phyloP scores from a whole-genome alignment of 2,113 vertebrate genomes.

The Osmerus mordax region DNA sequence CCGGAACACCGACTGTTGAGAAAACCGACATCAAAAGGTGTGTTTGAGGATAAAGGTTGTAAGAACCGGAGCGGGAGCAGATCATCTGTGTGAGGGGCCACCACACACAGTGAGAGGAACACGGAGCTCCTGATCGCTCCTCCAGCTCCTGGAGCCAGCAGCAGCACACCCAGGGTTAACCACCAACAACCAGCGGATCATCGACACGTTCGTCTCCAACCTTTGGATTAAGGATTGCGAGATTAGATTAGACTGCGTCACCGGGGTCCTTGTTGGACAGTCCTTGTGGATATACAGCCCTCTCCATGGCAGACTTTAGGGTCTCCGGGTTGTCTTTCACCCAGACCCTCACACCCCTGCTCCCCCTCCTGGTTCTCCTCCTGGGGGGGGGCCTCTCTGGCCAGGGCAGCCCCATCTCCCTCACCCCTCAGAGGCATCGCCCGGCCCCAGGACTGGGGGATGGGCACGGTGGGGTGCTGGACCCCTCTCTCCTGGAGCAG shows the following conservation, averaged over 20 bases:
- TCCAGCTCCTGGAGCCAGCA: neutral
- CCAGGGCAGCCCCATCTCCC: slow-evolving; percentile 79
- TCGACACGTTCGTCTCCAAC: neutral
- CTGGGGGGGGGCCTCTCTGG: slow-evolving; percentile 63
- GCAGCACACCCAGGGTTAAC: slow-evolving; percentile 12
- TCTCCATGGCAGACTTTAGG: slow-evolving; percentile 64
- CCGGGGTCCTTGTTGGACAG: slow-evolving; percentile 21
- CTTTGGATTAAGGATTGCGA: neutral
- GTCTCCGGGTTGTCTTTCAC: slow-evolving; percentile 56
- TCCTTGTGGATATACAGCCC: slow-evolving; percentile 36
- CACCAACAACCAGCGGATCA: slow-evolving; percentile 20
- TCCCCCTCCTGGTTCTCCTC: slow-evolving; percentile 49
- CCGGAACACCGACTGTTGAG: slow-evolving; percentile 73
- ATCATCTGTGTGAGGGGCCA: slow-evolving; percentile 53
- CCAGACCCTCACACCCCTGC: slow-evolving; percentile 51
- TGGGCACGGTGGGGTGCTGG: slow-evolving; percentile 80
- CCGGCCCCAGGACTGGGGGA: slow-evolving; percentile 74
- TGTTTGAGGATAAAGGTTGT: slow-evolving; percentile 68
- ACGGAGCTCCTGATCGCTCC: slow-evolving; percentile 19
- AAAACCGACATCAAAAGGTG: slow-evolving; percentile 66
- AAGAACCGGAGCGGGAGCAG: slow-evolving; percentile 50
- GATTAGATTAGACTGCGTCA: neutral
- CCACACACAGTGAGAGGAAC: slow-evolving; percentile 42
- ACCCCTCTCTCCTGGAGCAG: slow-evolving; percentile 82
- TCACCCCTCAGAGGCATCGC: slow-evolving; percentile 73